A percentile compares a stretch with the other conserved stretches of the same genome.
These are phyloP conservation scores for Torymus tubicola DNA, from an alignment of 2,888 invertebrate species.

Conservation along the genomic window DNA sequence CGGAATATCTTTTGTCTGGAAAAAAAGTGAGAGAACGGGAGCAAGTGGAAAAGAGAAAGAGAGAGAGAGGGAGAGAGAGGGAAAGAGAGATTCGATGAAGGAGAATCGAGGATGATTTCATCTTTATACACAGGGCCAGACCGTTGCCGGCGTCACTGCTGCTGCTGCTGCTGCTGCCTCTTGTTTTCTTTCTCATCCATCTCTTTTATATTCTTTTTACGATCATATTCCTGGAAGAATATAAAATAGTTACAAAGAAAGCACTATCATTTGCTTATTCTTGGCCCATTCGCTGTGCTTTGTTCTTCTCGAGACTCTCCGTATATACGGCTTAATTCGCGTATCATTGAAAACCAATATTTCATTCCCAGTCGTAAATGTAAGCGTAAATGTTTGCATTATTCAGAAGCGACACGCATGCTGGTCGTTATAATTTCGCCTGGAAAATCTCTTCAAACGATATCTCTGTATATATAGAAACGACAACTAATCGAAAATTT, in stretches of 20 bases:
- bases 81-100: constrained; percentile 55
- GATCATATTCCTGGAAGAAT: background rate
- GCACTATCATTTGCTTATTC: constrained; percentile 23
- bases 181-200: constrained; percentile 30
- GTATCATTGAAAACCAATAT: no score
- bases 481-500: no score
- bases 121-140: constrained; percentile 52
- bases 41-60: no score
- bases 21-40: no score
- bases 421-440: no score
- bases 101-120: constrained; percentile 64
- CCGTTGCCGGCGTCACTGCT: no score
- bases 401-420: background rate
- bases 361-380: no score
- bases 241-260: constrained; percentile 21
- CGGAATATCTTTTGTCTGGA: constrained; percentile 65
- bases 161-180: constrained; percentile 20
- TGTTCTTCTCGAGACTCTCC: no score
- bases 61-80: no score
- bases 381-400: no score
- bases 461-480: no score
- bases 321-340: background rate
- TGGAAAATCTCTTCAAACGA: no score
- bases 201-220: constrained; percentile 10
- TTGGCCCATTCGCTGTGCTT: background rate